These are phyloP conservation scores for Drosophila obscura DNA, from an alignment of 1,140 invertebrate species.

Conservation along the genomic window DNA sequence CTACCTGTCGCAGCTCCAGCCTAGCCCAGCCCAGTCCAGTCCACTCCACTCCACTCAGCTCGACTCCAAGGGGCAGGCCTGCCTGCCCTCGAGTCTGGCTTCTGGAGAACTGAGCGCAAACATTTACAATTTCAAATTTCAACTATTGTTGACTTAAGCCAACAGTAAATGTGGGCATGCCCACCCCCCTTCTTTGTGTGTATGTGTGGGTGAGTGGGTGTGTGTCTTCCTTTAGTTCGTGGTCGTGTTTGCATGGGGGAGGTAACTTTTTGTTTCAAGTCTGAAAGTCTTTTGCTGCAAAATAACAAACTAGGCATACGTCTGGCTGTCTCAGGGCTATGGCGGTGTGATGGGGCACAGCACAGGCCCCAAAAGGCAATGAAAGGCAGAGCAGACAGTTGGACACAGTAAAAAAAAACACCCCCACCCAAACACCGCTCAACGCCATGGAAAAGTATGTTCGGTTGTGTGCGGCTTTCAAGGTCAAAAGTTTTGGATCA, in stretches of 20 bases:
- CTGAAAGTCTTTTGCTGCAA: conserved; percentile 49
- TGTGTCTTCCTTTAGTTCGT: no score
- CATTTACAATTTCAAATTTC: conserved; percentile 76
- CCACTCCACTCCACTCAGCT: no score
- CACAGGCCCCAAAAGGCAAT: no score
- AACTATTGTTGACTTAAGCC: conserved; percentile 67
- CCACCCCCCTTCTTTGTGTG: background rate
- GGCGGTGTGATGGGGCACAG: no score
- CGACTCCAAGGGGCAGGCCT: conserved; percentile 2
- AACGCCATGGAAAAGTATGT: background rate
- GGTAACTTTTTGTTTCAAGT: conserved; percentile 47
- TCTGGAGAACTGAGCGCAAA: conserved; percentile 58
- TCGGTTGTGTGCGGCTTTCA: conserved; percentile 45
- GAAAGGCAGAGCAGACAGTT: no score
- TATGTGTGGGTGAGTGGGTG: background rate
- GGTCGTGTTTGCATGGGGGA: background rate
- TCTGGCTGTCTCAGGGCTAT: background rate
- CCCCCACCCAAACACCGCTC: no score
- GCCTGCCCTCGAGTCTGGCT: conserved; percentile 39
- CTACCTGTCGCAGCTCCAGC: no score
- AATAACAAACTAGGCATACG: conserved; percentile 25
- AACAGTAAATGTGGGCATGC: conserved; percentile 28
- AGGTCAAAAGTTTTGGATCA: conserved; percentile 64
- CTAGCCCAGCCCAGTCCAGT: no score
- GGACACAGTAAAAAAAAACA: no score